Percentiles rank a stretch among this genome's conserved stretches.
Conservation (phyloP, 1,140 invertebrate genomes). For the Aporrectodea caliginosa region DNA sequence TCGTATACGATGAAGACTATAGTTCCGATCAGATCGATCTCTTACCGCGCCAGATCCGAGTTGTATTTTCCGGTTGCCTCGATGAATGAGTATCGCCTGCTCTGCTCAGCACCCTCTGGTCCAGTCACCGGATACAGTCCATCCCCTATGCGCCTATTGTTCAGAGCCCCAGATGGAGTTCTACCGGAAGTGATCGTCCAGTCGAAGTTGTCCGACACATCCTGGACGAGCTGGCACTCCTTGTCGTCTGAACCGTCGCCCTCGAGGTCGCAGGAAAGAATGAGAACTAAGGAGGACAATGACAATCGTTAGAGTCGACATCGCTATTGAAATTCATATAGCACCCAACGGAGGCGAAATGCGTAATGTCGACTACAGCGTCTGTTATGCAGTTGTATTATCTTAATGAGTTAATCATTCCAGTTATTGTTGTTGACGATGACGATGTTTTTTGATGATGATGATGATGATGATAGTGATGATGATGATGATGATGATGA, state of each 20-base stretch:
- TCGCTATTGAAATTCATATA: too few relatives aligned
- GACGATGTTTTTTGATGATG: too few relatives aligned
- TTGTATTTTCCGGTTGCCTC: slow-evolving; percentile 6
- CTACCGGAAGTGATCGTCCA: neutral
- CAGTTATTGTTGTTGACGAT: too few relatives aligned
- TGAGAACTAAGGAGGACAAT: neutral
- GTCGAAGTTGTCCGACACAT: neutral
- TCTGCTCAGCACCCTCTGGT: slow-evolving; percentile 10
- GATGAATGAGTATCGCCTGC: slow-evolving; percentile 14
- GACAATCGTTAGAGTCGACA: too few relatives aligned
- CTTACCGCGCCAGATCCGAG: slow-evolving; percentile 15
- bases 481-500: slow-evolving; percentile 25
- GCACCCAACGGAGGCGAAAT: too few relatives aligned
- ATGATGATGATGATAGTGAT: too few relatives aligned
- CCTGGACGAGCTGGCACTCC: neutral
- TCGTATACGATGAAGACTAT: too few relatives aligned
- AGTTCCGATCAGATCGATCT: too few relatives aligned
- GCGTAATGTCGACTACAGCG: too few relatives aligned
- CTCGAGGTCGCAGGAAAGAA: neutral
- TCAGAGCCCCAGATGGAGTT: neutral
- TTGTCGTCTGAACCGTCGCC: neutral
- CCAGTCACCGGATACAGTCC: slow-evolving; percentile 23
- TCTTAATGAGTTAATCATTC: too few relatives aligned
- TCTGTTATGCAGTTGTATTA: too few relatives aligned
- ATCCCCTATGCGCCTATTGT: slow-evolving; percentile 13